phyloP scores from a whole-genome alignment of 2,888 invertebrate genomes.

The Criorhina ranunculi region DNA sequence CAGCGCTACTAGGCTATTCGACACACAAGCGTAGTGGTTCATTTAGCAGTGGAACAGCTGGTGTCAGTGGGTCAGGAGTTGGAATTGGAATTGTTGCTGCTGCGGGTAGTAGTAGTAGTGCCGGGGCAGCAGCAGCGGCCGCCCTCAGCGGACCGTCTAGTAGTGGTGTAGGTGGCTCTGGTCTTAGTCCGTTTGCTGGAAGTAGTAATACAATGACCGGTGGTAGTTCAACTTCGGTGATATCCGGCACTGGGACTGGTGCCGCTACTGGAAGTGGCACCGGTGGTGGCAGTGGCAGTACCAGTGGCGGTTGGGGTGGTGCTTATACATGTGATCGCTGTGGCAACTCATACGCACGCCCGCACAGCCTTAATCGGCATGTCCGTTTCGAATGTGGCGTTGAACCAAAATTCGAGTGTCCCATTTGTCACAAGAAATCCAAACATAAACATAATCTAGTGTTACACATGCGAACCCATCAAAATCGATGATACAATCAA shows the following conservation, averaged over 20 bases:
- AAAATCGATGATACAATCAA: slow-evolving; percentile 85
- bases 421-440: slow-evolving; percentile 87
- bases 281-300: slow-evolving; percentile 28
- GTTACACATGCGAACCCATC: slow-evolving; percentile 85
- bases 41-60: slow-evolving; percentile 64
- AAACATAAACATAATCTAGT: slow-evolving; percentile 85
- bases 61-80: slow-evolving; percentile 65
- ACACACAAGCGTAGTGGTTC: slow-evolving; percentile 66
- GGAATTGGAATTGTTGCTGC: slow-evolving; percentile 52
- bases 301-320: slow-evolving; percentile 80
- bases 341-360: slow-evolving; percentile 86
- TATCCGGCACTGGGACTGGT: slow-evolving; percentile 34
- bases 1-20: slow-evolving; percentile 59
- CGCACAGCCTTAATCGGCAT: slow-evolving; percentile 86
- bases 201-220: slow-evolving; percentile 74
- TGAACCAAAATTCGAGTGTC: slow-evolving; percentile 87
- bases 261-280: slow-evolving; percentile 31
- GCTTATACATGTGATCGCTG: slow-evolving; percentile 86
- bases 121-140: slow-evolving; percentile 45
- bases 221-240: slow-evolving; percentile 38
- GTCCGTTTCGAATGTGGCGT: slow-evolving; percentile 87
- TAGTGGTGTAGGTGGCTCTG: slow-evolving; percentile 43
- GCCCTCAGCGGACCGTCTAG: slow-evolving; percentile 32
- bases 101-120: slow-evolving; percentile 70
- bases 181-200: slow-evolving; percentile 53